These are phyloP conservation scores for Dicrostonyx torquatus DNA, from an alignment of 2,797 vertebrate genomes.

Conservation along the genomic window DNA sequence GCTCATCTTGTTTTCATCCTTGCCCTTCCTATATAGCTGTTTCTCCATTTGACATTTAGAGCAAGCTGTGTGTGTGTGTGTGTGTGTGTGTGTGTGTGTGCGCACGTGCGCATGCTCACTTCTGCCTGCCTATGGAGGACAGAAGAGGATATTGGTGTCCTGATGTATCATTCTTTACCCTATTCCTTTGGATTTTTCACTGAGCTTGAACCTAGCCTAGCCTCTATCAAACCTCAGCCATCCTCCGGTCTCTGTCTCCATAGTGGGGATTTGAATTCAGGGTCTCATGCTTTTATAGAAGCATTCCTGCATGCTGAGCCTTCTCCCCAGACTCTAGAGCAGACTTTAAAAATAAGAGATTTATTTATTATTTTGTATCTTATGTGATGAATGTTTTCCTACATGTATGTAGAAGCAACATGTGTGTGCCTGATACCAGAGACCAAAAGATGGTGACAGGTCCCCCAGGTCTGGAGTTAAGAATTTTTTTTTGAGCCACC, in stretches of 20 bases:
- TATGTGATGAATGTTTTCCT: not conserved
- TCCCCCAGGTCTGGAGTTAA: not conserved
- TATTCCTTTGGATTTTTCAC: not conserved
- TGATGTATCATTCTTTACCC: too few species aligned
- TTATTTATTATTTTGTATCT: not conserved
- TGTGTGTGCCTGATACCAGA: not conserved
- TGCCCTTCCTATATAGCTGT: not conserved
- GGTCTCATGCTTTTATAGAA: not conserved
- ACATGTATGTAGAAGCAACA: not conserved
- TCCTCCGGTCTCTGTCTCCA: not conserved
- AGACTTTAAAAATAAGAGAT: not conserved
- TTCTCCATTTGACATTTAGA: not conserved
- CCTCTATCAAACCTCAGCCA: not conserved
- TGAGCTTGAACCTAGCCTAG: not conserved
- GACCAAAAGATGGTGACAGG: not conserved
- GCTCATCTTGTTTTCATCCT: not conserved
- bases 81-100: not conserved
- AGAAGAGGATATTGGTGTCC: not conserved
- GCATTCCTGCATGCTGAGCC: not conserved
- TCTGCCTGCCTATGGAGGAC: not conserved
- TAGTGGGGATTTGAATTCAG: not conserved
- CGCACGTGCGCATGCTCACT: too few species aligned
- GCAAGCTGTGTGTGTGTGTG: not conserved
- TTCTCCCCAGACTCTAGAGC: not conserved
- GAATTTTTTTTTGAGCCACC: not conserved